A percentile compares a stretch with the other conserved stretches of the same genome.
These are phyloP conservation scores for Falco biarmicus DNA, from an alignment of 2,797 vertebrate species.

Conservation along the genomic window DNA sequence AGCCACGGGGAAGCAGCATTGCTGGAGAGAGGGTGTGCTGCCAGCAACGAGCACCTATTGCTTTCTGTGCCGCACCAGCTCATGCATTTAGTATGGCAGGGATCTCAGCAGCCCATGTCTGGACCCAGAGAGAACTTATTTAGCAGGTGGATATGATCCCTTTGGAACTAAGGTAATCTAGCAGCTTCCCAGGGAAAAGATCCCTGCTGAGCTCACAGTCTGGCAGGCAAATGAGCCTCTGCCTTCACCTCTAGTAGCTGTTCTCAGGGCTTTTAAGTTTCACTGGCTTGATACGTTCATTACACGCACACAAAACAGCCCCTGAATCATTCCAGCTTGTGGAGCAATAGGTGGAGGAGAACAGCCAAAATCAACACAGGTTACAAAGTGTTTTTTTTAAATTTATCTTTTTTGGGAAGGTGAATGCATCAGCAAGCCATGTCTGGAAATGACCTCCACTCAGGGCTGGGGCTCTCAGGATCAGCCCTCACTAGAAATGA, in stretches of 20 bases:
- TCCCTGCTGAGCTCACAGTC: not conserved
- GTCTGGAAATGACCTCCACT: not conserved
- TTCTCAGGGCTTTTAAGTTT: constrained; percentile 8
- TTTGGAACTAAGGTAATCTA: not conserved
- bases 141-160: not conserved
- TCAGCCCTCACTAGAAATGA: not conserved
- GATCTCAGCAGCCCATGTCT: not conserved
- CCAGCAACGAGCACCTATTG: not conserved
- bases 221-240: not conserved
- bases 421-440: not conserved
- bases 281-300: not conserved
- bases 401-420: not conserved
- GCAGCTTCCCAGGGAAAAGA: not conserved
- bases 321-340: not conserved
- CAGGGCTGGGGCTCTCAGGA: not conserved
- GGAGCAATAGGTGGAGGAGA: constrained; percentile 51
- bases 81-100: accelerated
- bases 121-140: not conserved
- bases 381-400: not conserved
- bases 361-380: constrained; percentile 62
- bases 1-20: not conserved
- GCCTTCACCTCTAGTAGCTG: not conserved
- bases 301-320: not conserved
- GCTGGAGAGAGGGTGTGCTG: not conserved
- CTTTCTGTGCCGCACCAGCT: not conserved